Evolutionary conservation across 2,113 vertebrate genomes (phyloP), one percentile per base, ranked within the genome.

Genomic region (Hippocampus mohnikei): DNA sequence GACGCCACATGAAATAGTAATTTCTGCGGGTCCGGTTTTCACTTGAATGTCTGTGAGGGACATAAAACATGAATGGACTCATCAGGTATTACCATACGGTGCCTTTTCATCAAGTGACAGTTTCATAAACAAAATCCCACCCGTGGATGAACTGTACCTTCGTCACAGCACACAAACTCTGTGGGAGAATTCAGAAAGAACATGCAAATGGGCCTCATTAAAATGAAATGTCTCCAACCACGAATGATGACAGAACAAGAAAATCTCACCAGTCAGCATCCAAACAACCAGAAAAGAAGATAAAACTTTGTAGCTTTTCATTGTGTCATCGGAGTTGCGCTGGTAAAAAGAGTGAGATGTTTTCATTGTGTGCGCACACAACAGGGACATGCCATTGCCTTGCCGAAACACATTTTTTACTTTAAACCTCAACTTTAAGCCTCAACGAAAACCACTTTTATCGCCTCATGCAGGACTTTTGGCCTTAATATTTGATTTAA

Each of bases 191-290:
- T 48, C 20, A 2, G 8, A 77, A 25, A 73, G 0, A n/a, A 63
- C 25, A 0, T 73, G 74, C 29, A 0, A 0, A 60, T 50, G n/a
- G 18, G 13, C 5, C 21, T 56, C 61, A 23, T 59, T 50, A 2
- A 56, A 64, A 64, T 63, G 61, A 33, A 60, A 33, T 29, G 27
- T 60, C 16, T 60, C 58, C n/a, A 37, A 58, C 2, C 8, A 61
- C 18, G 46, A 23, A 42, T 15, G 3, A 12, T 44, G 33, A 21
- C 0, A 44, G n/a, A 73, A 42, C 46, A 71, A 44, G 48, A 33
- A 33, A 60, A 18, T 33, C 76, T 72, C 76, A 91, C 90, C 87
- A 40, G 74, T 27, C n/a, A 79, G 48, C 12, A 41, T 70, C 80
- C 78, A 84, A 11, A 85, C 53, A 61, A 90, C 42, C 67, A 84